Evolutionary conservation across 1,140 invertebrate species (phyloP).

Genomic region (Atta colombica): DNA sequence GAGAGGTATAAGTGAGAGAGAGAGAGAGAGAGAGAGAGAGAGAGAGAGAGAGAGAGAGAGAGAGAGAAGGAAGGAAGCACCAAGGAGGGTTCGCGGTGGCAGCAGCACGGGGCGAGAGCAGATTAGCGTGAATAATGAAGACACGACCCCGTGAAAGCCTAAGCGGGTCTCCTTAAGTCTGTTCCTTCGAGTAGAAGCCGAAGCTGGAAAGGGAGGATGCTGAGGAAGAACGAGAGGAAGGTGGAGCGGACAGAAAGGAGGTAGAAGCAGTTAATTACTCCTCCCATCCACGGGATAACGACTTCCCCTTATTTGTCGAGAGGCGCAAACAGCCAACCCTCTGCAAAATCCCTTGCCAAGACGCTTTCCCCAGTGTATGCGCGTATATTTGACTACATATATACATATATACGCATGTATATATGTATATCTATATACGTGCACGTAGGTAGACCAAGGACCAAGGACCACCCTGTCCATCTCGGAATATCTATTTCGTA

Average conservation of each 20-base stretch:
- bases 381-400: conserved; percentile 45
- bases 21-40: background rate
- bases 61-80: conserved; percentile 45
- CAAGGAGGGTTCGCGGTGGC: conserved; percentile 63
- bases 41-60: conserved; percentile 25
- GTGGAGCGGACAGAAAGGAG: conserved; percentile 73
- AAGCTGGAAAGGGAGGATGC: conserved; percentile 75
- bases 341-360: conserved; percentile 79
- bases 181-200: conserved; percentile 82
- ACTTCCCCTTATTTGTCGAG: conserved; percentile 86
- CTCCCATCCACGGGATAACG: conserved; percentile 83
- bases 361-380: conserved; percentile 75
- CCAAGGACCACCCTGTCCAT: conserved; percentile 24
- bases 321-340: conserved; percentile 82
- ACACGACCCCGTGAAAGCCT: conserved; percentile 84
- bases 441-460: background rate
- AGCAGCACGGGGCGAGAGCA: conserved; percentile 80
- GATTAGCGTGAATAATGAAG: conserved; percentile 85
- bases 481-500: conserved; percentile 6
- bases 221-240: conserved; percentile 52
- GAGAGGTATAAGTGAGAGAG: background rate
- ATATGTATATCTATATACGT: background rate
- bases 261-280: conserved; percentile 85
- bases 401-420: background rate
- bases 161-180: conserved; percentile 82